Percentiles rank a stretch among this genome's conserved stretches.
Conservation (phyloP, 2,113 vertebrate genomes). For the Leptobrachium ailaonicum region DNA sequence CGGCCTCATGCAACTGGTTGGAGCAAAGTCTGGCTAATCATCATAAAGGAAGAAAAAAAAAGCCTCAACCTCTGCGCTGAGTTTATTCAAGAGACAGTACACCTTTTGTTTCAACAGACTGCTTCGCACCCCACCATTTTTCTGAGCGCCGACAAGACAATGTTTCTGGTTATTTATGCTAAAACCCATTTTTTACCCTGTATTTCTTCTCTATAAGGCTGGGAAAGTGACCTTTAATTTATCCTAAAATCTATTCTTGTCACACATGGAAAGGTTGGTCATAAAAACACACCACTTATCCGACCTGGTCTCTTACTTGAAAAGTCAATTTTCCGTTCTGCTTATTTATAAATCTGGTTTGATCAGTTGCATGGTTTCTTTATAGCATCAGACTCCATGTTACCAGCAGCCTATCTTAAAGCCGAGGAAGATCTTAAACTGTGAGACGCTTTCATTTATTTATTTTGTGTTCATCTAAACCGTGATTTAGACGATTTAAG, state of each 20-base stretch:
- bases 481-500: not conserved
- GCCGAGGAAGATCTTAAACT: no score
- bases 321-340: not conserved
- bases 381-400: no score
- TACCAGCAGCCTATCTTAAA: no score
- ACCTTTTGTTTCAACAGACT: conserved; percentile 62
- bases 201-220: conserved; percentile 24
- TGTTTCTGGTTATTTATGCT: conserved; percentile 62
- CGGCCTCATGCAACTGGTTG: conserved; percentile 87
- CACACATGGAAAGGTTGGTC: not conserved
- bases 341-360: conserved; percentile 27
- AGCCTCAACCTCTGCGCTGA: conserved; percentile 41
- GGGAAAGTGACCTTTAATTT: conserved; percentile 1
- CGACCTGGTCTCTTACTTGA: not conserved
- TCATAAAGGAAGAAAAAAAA: conserved; percentile 46
- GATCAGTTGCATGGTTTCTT: not conserved
- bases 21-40: conserved; percentile 79
- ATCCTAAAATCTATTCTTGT: conserved; percentile 24
- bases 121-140: conserved; percentile 59
- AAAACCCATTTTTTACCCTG: conserved; percentile 23
- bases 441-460: no score
- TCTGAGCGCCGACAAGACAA: conserved; percentile 59
- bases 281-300: not conserved
- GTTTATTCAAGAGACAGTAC: conserved; percentile 68
- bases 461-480: not conserved